Evolutionary conservation across 2,888 invertebrate species (phyloP).

Genomic region (Brachypterus glaber): DNA sequence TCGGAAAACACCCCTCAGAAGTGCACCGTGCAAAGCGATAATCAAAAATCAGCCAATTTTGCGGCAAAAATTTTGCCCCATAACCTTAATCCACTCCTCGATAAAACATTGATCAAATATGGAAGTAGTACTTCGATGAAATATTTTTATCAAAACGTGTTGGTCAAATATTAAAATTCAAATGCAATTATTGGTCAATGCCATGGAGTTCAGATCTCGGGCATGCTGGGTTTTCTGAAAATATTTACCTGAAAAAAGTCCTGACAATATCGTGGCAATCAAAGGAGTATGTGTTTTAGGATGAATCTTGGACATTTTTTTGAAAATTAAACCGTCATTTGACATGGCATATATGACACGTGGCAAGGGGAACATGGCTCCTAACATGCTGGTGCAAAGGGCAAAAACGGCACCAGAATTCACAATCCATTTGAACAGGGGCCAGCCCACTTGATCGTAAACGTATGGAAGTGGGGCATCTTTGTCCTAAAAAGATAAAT

Average conservation of each 20-base stretch:
- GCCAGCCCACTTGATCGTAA: conserved; percentile 68
- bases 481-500: conserved; percentile 58
- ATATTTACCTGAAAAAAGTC: conserved; percentile 58
- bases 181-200: no score
- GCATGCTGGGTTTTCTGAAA: neutral
- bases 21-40: no score
- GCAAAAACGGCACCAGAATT: conserved; percentile 88
- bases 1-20: no score
- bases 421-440: conserved; percentile 77
- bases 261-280: conserved; percentile 65
- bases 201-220: no score
- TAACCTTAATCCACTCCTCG: no score
- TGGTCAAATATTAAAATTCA: no score
- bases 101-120: no score
- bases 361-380: conserved; percentile 83
- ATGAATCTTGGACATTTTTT: conserved; percentile 58
- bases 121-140: no score
- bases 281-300: conserved; percentile 69
- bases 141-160: no score
- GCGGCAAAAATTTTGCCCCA: no score
- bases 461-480: conserved; percentile 83
- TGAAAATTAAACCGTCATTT: conserved; percentile 76
- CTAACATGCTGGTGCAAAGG: conserved; percentile 76
- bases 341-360: conserved; percentile 87
- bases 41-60: no score